Evolutionary conservation across 2,888 invertebrate genomes (phyloP).

Genomic region (Coelinius sp.): DNA sequence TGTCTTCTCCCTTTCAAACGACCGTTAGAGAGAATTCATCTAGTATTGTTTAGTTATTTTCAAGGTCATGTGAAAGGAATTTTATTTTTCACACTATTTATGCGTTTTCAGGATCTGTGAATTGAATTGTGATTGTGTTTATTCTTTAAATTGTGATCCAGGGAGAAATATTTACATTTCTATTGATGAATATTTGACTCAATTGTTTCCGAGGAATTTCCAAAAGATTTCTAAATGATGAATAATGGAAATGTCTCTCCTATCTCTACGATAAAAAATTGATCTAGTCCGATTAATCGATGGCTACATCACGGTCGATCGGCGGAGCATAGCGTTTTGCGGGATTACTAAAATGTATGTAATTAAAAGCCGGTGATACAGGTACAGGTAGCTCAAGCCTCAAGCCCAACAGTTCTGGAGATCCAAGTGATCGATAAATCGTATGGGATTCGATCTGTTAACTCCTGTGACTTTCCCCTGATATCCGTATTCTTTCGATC

Average conservation of each 20-base stretch:
- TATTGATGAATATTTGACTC: too few species aligned
- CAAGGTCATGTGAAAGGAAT: slow-evolving; percentile 51
- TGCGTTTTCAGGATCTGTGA: neutral
- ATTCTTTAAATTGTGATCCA: neutral
- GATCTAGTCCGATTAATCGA: slow-evolving; percentile 11
- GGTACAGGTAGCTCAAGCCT: neutral
- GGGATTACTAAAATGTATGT: slow-evolving; percentile 15
- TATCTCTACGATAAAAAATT: too few species aligned
- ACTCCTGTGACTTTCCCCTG: slow-evolving; percentile 8
- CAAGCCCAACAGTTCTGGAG: neutral
- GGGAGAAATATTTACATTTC: neutral
- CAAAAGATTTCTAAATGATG: too few species aligned
- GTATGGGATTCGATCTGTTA: slow-evolving; percentile 3
- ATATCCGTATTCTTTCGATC: neutral
- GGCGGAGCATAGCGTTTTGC: slow-evolving; percentile 11
- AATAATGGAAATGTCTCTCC: too few species aligned
- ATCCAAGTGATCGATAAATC: slow-evolving; percentile 12
- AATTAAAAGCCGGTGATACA: slow-evolving; percentile 14
- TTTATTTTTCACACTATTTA: neutral
- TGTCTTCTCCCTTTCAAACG: slow-evolving; percentile 37
- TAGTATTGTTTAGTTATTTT: slow-evolving; percentile 30
- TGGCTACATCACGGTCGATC: slow-evolving; percentile 17
- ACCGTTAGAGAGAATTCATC: neutral
- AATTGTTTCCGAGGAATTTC: too few species aligned
- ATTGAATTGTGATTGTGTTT: neutral